Evolutionary conservation across 2,797 vertebrate genomes (phyloP), one percentile per base, ranked within the genome.

Genomic region (Acanthurus leucopareius): DNA sequence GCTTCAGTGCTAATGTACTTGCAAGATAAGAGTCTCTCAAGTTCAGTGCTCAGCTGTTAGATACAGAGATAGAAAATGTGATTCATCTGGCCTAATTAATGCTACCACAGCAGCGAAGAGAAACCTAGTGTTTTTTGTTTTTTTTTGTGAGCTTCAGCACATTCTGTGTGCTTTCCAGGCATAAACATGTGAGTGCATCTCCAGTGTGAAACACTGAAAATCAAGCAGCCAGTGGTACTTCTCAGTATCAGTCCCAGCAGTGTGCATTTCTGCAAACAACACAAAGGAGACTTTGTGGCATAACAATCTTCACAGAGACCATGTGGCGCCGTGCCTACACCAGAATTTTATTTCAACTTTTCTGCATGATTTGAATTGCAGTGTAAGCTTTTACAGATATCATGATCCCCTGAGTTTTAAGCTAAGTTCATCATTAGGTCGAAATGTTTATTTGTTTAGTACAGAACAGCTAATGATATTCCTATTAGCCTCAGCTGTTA

Each of bases 61-160:
- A 64, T 42, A 7, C 38, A 52, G 47, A 60, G 61, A 59, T 47
- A 53, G 0, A 64, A 76, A 60, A 48, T 45, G 35, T 17, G 58
- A 60, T 35, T 76, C 17, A 38, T 84, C 48, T 58, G 48, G 32
- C 44, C 48, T 63, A 68, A 72, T 78, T 69, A 60, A 62, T 6
- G 32, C 32, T 35, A 35, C 32, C 32, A 35, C 28, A 22, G 42
- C 56, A 61, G 44, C 49, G 52, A 45, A 44, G 38, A 38, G 38
- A 58, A 15, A 3, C n/a, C 32, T 35, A 35, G 32, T 35, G 32
- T 35, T 35, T 7, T 35, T 35, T 25, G 45, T 45, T 71, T n/a
- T 47, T 72, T 74, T 22, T 67, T 45, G 28, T 35, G 35, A 38
- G 49, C 10, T 57, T 61, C 25, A 38, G 13, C 16, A 13, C 10